Evolutionary conservation across 1,140 invertebrate species (phyloP).

Genomic region (Formica exsecta): DNA sequence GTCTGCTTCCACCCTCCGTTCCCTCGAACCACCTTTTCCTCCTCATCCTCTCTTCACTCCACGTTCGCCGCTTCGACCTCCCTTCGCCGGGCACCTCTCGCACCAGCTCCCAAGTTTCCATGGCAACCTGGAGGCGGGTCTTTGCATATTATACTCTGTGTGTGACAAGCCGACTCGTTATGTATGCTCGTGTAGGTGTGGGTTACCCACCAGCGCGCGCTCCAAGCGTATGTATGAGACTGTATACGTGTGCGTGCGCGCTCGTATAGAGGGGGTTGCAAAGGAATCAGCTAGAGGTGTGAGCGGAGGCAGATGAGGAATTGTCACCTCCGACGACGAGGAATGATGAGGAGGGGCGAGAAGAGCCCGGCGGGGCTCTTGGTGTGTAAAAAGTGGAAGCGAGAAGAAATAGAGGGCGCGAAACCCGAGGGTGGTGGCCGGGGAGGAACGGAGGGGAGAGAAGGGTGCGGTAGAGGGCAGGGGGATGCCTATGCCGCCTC

Average conservation of each 20-base stretch:
- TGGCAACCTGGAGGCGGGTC: conserved; percentile 83
- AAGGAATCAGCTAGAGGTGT: conserved; percentile 79
- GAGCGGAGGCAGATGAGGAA: conserved; percentile 82
- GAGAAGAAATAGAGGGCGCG: conserved; percentile 63
- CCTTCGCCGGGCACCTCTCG: conserved; percentile 80
- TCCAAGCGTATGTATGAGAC: conserved; percentile 13
- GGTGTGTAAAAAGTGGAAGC: conserved; percentile 60
- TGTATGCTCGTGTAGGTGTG: conserved; percentile 78
- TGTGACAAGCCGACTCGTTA: conserved; percentile 84
- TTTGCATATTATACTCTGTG: conserved; percentile 85
- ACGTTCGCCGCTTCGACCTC: conserved; percentile 68
- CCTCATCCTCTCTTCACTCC: conserved; percentile 70
- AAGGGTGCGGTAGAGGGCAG: background rate
- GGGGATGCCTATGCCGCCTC: conserved; percentile 70
- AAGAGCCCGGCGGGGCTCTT: conserved; percentile 20
- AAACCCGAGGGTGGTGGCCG: conserved; percentile 23
- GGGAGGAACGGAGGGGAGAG: conserved; percentile 29
- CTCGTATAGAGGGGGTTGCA: conserved; percentile 66
- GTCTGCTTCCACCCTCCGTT: conserved; percentile 79
- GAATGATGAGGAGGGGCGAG: conserved; percentile 53
- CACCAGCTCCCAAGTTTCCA: conserved; percentile 81
- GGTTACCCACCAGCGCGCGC: conserved; percentile 59
- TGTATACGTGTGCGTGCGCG: background rate
- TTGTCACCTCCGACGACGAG: conserved; percentile 81
- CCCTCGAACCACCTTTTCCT: conserved; percentile 70